phyloP scores from a whole-genome alignment of 2,888 invertebrate genomes.

The Stenotaenia linearis region DNA sequence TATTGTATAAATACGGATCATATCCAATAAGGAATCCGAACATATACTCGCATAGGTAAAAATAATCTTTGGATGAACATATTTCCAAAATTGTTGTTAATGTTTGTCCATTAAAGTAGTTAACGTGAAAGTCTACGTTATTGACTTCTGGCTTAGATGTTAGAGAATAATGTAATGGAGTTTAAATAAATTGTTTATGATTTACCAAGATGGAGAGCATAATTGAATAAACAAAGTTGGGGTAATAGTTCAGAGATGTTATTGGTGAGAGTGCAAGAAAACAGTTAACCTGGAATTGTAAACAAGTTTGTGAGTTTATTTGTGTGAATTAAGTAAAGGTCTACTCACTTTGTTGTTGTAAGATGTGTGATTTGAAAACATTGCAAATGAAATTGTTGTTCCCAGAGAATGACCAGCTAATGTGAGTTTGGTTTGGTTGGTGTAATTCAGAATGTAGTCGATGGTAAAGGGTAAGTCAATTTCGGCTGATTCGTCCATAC shows the following conservation, averaged over 20 bases:
- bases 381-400: neutral
- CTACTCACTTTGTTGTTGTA: neutral
- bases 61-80: neutral
- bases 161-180: no score
- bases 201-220: neutral
- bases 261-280: neutral
- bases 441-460: neutral
- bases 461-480: neutral
- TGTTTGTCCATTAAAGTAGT: neutral
- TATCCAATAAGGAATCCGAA: neutral
- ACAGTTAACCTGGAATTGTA: neutral
- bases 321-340: no score
- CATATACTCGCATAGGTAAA: neutral
- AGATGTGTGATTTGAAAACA: neutral
- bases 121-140: no score
- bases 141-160: neutral
- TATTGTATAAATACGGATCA: neutral
- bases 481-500: neutral
- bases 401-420: neutral
- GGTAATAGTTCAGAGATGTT: neutral
- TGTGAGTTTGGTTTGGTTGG: neutral
- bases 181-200: neutral
- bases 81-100: neutral
- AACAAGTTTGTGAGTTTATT: neutral
- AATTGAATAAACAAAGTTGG: neutral